Evolutionary conservation across 2,113 vertebrate species (phyloP).

Genomic region (Bufo bufo): DNA sequence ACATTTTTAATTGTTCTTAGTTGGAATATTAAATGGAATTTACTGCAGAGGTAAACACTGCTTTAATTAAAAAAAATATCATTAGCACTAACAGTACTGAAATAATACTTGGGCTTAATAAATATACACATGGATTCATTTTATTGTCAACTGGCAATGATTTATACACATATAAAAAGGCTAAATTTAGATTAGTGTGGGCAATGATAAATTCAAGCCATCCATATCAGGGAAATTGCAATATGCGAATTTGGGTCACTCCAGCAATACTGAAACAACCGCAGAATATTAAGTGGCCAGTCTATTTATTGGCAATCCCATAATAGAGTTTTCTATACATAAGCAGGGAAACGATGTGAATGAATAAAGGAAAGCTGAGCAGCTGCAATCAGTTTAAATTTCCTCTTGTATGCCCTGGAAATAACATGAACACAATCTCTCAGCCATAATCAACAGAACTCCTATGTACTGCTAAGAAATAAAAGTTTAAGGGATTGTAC

Average conservation of each 20-base stretch:
- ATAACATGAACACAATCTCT: not conserved
- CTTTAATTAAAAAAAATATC: not conserved
- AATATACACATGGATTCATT: not conserved
- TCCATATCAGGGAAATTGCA: not conserved
- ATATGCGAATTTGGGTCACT: constrained; percentile 18
- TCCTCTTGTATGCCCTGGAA: not conserved
- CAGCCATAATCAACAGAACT: not conserved
- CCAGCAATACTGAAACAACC: constrained; percentile 12
- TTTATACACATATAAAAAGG: constrained; percentile 11
- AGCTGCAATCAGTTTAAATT: constrained; percentile 23
- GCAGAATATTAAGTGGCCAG: constrained; percentile 16
- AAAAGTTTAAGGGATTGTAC: not conserved
- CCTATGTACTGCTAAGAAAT: not conserved
- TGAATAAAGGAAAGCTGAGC: constrained; percentile 9
- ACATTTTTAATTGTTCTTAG: not conserved
- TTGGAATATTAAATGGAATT: not conserved
- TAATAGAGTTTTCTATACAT: constrained; percentile 18
- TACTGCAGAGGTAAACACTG: not conserved
- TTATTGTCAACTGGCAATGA: constrained; percentile 7
- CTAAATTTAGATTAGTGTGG: constrained; percentile 13
- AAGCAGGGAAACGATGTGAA: constrained; percentile 13
- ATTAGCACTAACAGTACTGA: not conserved
- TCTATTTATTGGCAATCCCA: constrained; percentile 4
- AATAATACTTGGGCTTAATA: not conserved
- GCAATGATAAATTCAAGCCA: constrained; percentile 11